Evolutionary conservation across 2,113 vertebrate genomes (phyloP), one percentile per base, ranked within the genome.

Genomic region (Mesocricetus auratus): DNA sequence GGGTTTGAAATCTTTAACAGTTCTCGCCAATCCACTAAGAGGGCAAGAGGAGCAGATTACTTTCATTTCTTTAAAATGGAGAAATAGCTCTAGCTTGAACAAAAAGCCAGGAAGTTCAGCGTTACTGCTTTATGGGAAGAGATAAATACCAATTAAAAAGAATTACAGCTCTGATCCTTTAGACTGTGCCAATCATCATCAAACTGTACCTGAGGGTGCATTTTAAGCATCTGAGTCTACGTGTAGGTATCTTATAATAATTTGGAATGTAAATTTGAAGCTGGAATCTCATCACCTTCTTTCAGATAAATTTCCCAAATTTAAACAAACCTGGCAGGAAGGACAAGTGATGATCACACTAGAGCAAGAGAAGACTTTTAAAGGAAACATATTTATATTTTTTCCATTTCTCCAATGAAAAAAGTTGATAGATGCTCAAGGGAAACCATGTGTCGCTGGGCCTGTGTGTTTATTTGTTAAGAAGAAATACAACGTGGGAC

Each of bases 71-170:
- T 47, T 53, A 69, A 11, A 36, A 36, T 45, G 21, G 17, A 29
- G 12, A 58, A 93, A 56, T 36, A 75, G 58, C n/a, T 73, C 87
- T 93, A 24, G 66, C 17, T 69, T 68, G 58, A 71, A 75, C 36
- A 87, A 93, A 95, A 93, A 92, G 16, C 33, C 58, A 75, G n/a
- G 12, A 4, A 9, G 58, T 90, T 92, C 91, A 95, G 85, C 16
- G 16, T 53, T 86, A 94, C 83, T 53, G 86, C 22, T 98, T 87
- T 69, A 39, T 58, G 31, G 31, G 53, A 81, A 95, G 39, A 95
- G 62, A 90, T 15, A 89, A 94, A 94, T 62, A 15, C 74, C 58
- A 94, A 39, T 91, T 77, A 81, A 62, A 26, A 75, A 82, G 77
- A 77, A 31, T 73, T 88, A 78, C n/a, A 60, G 74, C 15, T 74